Percentiles rank a stretch among this genome's conserved stretches.
Conservation (phyloP, 2,797 vertebrate genomes). For the Benthosema pterotum region DNA sequence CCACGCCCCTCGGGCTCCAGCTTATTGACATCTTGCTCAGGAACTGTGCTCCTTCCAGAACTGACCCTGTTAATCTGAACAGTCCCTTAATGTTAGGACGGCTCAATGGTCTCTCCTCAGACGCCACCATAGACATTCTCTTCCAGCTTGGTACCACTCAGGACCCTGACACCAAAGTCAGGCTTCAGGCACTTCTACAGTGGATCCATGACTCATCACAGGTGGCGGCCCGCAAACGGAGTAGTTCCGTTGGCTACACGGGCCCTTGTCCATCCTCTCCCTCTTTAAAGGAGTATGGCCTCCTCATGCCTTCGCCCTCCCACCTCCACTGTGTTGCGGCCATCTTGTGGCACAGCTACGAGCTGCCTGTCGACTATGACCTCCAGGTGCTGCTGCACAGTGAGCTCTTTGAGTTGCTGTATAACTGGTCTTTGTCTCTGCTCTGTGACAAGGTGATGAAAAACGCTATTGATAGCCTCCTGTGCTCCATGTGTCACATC, state of each 20-base stretch:
- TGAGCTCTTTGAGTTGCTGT: conserved; percentile 96
- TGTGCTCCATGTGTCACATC: conserved; percentile 98
- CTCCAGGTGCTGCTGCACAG: conserved; percentile 90
- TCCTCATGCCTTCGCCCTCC: conserved; percentile 97
- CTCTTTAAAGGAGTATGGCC: conserved; percentile 90
- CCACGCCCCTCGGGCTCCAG: conserved; percentile 93
- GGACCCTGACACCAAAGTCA: conserved; percentile 96
- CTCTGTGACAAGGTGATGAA: conserved; percentile 96
- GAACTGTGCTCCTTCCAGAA: conserved; percentile 96
- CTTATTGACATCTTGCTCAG: conserved; percentile 97
- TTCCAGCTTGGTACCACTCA: conserved; percentile 98
- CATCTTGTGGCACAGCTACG: conserved; percentile 97
- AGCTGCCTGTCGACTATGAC: conserved; percentile 95
- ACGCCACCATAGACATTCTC: conserved; percentile 98
- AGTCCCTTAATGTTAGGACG: conserved; percentile 97
- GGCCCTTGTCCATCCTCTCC: conserved; percentile 63
- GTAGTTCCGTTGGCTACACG: conserved; percentile 80
- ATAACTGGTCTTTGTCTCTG: conserved; percentile 98
- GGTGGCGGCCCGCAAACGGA: conserved; percentile 91
- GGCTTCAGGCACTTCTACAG: conserved; percentile 96
- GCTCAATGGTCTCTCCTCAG: conserved; percentile 96
- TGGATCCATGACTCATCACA: conserved; percentile 97
- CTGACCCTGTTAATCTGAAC: conserved; percentile 95
- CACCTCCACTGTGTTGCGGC: conserved; percentile 97
- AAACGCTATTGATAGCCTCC: conserved; percentile 97